Conservation (phyloP, 92 coral and sea anemone species). For the Heliopora coerulea region DNA sequence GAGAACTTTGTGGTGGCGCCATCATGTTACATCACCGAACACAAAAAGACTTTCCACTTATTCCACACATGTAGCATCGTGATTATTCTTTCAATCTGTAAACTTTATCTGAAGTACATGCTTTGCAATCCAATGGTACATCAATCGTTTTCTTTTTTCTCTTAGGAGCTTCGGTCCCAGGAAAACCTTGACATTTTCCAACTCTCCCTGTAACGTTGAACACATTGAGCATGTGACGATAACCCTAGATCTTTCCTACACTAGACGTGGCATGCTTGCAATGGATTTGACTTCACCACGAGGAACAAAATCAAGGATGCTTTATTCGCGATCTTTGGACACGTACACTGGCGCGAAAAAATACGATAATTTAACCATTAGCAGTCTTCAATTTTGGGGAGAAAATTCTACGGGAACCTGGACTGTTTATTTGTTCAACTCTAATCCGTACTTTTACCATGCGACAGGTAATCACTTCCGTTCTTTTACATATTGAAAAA, state of each 20-base stretch:
- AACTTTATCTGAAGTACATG: no score
- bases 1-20: no score
- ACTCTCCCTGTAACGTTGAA: constrained; percentile 17
- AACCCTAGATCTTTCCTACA: constrained; percentile 28
- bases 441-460: not conserved
- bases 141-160: not conserved
- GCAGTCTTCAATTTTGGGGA: constrained; percentile 64
- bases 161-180: not conserved
- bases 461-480: no score
- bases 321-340: constrained; percentile 48
- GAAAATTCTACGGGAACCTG: constrained; percentile 38
- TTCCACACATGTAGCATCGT: no score
- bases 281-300: constrained; percentile 44
- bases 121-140: no score
- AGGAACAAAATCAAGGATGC: constrained; percentile 46
- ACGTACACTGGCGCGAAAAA: not conserved
- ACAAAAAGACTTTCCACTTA: no score
- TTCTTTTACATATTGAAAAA: no score
- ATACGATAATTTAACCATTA: constrained; percentile 42
- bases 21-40: no score
- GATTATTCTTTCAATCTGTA: no score
- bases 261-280: constrained; percentile 52
- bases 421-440: not conserved
- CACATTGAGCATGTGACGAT: constrained; percentile 57
- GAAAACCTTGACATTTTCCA: not conserved